Evolutionary conservation across 2,797 vertebrate genomes (phyloP), one percentile per base, ranked within the genome.

Genomic region (Melanotaenia nigrans): DNA sequence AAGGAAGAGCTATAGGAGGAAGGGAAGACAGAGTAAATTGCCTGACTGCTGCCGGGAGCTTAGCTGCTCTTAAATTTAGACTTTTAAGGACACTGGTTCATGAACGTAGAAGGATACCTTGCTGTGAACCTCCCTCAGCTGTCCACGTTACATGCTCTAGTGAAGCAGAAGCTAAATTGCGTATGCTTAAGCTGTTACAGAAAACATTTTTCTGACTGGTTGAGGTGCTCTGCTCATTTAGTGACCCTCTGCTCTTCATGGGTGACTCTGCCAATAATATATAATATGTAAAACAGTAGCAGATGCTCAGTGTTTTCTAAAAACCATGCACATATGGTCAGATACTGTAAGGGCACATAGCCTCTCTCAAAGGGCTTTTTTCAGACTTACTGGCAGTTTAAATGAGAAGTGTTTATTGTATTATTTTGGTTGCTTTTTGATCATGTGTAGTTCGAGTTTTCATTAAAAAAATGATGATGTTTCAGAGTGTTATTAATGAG

Each of bases 1-100:
- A 67, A 81, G 77, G 72, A 75, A 76, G 71, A 56, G 58, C 42
- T 53, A 61, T 56, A 64, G 60, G 67, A 85, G 65, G 72, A 68
- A 51, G 70, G 74, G 38, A 67, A 42, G 63, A 71, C 58, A 69
- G 65, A 82, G 64, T 61, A 73, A 84, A 88, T 78, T 66, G 71
- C 60, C 51, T 57, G 62, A 54, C 75, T n/a, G 20, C 66, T 65
- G 74, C 77, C 68, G 67, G 64, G 57, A 76, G 83, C 77, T 76
- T 56, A 42, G 36, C 61, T 70, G 45, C 58, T 70, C 72, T 68
- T 90, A 81, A 73, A 87, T 89, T 62, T 73, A 82, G 85, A 55
- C 60, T 79, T 77, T 83, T 65, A 63, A 63, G 78, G 79, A 62
- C 6, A 32, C 5, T 57, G 53, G 68, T 72, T 60, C 61, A 56